These are phyloP conservation scores for Lomographa bimaculata DNA, from an alignment of 2,888 invertebrate genomes.

Conservation along the genomic window DNA sequence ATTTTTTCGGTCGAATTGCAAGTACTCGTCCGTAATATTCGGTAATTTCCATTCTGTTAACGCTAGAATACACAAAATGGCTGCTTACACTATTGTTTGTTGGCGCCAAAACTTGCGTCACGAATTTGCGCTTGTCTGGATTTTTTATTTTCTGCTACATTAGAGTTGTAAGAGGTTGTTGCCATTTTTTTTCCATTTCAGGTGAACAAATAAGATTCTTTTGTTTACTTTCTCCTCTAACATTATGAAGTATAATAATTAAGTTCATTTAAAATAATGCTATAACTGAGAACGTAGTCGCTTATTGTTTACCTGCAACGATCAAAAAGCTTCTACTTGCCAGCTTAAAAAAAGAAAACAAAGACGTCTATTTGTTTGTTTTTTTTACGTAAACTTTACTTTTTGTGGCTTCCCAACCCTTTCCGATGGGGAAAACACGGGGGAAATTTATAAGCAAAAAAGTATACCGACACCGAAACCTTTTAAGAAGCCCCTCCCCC, in stretches of 20 bases:
- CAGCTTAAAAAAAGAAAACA: no score
- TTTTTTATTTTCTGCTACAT: constrained; percentile 12
- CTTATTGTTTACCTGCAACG: no score
- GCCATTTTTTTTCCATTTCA: no score
- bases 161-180: background rate
- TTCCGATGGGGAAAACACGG: constrained; percentile 38
- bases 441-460: constrained; percentile 44
- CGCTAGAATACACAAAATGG: constrained; percentile 32
- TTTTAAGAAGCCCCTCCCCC: constrained; percentile 76
- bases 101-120: constrained; percentile 42
- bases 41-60: constrained; percentile 32
- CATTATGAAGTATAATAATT: no score
- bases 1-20: no score
- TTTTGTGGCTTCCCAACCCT: constrained; percentile 74
- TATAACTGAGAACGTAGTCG: no score
- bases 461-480: constrained; percentile 70
- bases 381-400: constrained; percentile 36
- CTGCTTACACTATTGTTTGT: constrained; percentile 30
- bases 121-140: constrained; percentile 29
- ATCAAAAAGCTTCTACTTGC: no score
- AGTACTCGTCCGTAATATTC: constrained; percentile 19
- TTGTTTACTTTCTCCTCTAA: no score
- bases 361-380: no score
- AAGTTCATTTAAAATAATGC: no score
- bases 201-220: no score